Evolutionary conservation across 1,140 invertebrate genomes (phyloP).

Genomic region (Nasonia vitripennis): DNA sequence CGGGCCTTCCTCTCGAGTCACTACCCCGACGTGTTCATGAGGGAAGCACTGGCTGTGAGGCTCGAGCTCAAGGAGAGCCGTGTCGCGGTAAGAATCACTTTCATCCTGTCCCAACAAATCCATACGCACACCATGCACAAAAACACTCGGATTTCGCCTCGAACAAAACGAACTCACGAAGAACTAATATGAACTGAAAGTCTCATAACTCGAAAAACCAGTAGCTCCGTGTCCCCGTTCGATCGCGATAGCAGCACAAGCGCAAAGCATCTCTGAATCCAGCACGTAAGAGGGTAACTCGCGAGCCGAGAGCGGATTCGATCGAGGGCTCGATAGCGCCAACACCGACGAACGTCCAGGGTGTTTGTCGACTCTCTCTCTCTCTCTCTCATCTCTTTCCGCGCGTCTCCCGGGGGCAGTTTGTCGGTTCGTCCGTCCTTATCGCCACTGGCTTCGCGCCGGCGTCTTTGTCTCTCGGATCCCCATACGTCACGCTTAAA

Average conservation of each 20-base stretch:
- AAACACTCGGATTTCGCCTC: too few species aligned
- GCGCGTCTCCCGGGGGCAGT: conserved; percentile 68
- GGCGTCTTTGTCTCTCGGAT: conserved; percentile 43
- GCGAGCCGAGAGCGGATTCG: conserved; percentile 19
- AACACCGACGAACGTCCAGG: conserved; percentile 59
- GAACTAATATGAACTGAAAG: too few species aligned
- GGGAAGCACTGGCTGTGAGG: conserved; percentile 95
- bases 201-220: too few species aligned
- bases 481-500: conserved; percentile 43
- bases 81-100: conserved; percentile 90
- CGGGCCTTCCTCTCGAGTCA: conserved; percentile 96
- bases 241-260: neutral
- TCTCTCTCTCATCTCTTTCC: conserved; percentile 52
- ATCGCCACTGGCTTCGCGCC: conserved; percentile 34
- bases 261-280: neutral
- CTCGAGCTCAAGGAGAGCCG: conserved; percentile 98
- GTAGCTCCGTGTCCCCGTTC: too few species aligned
- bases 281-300: neutral
- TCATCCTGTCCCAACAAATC: neutral
- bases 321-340: conserved; percentile 63
- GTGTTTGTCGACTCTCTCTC: conserved; percentile 48
- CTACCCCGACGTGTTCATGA: conserved; percentile 99
- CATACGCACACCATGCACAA: neutral
- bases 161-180: too few species aligned
- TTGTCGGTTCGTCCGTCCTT: conserved; percentile 68